These are phyloP conservation scores for Steatornis caripensis DNA, from an alignment of 2,113 vertebrate genomes.

Conservation along the genomic window DNA sequence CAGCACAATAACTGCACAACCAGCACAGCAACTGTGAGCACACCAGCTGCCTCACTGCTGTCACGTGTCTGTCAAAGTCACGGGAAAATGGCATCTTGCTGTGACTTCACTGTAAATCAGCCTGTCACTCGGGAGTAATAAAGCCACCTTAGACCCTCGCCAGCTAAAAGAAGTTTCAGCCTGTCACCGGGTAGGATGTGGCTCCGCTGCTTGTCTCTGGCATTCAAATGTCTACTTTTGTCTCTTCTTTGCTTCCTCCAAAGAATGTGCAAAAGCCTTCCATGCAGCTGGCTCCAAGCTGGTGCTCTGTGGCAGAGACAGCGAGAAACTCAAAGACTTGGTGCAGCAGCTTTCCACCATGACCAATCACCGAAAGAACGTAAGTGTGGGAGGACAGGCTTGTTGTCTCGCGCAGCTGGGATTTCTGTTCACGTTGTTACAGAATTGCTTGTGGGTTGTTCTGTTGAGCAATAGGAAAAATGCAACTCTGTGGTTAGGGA, in stretches of 20 bases:
- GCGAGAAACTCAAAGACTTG: slow-evolving; percentile 78
- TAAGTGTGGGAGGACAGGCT: slow-evolving; percentile 22
- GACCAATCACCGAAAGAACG: slow-evolving; percentile 26
- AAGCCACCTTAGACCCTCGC: background rate
- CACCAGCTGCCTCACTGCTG: background rate
- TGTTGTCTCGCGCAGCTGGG: fast-evolving
- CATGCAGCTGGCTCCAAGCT: slow-evolving; percentile 84
- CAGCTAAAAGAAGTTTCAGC: background rate
- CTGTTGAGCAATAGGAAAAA: background rate
- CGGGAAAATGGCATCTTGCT: background rate
- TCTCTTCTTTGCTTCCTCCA: background rate
- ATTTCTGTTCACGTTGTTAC: background rate
- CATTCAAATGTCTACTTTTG: background rate
- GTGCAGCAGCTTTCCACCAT: slow-evolving; percentile 74
- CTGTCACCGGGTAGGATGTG: background rate
- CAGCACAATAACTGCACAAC: background rate
- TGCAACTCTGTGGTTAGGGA: background rate
- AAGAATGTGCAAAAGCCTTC: slow-evolving; percentile 91
- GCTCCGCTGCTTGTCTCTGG: background rate
- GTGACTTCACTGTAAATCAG: background rate
- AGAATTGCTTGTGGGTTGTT: background rate
- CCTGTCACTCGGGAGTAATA: background rate
- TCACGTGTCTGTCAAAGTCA: background rate
- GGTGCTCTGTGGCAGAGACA: slow-evolving; percentile 88
- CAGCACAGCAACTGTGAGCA: background rate